Base-by-base conservation (phyloP, 2,797 vertebrate species). In the Micromesistius poutassou region DNA sequence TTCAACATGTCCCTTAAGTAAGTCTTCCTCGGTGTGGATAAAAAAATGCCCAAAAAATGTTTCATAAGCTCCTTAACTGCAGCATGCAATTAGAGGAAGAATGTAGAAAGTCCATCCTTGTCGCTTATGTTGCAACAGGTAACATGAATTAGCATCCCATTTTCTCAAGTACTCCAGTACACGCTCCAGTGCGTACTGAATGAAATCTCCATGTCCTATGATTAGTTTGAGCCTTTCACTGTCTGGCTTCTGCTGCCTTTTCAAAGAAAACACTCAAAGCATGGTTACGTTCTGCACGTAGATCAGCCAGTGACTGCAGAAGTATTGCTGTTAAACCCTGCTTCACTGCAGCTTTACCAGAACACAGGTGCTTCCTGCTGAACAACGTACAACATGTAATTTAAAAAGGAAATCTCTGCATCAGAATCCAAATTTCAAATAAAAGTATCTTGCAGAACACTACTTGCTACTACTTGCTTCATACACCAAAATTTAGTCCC, bases 191-290 rank as follows among this genome's bases (percentile, higher is more conserved):
- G 33, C 14, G 62, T 28, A 25, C 62, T 25, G 19, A 5, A n/a
- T 35, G 33, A 35, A 5, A 66, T 12, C 62, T 19, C 70, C 85
- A 83, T 86, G 84, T 87, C 79, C 86, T 87, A 72, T 81, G 87
- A 87, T 89, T 88, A 88, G 77, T 76, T 62, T 88, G 87, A 90
- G 83, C 84, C 78, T 72, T 86, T 89, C 81, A 81, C 75, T 79
- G 72, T 77, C 81, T 85, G 55, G 22, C n/a, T 62, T 62, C 78
- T 74, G 72, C 80, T 74, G 72, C 68, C 74, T 22, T 5, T 83
- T 72, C 42, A 50, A 78, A 80, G 85, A 79, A 79, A 74, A 35
- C 75, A 78, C 78, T 84, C 77, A 72, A 66, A 86, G 71, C 76
- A 78, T 9, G 13, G 50, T 55, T 35, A 82, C 81, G 84, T 83